phyloP scores from a whole-genome alignment of 2,888 invertebrate genomes.

The Silvanus unidentatus region DNA sequence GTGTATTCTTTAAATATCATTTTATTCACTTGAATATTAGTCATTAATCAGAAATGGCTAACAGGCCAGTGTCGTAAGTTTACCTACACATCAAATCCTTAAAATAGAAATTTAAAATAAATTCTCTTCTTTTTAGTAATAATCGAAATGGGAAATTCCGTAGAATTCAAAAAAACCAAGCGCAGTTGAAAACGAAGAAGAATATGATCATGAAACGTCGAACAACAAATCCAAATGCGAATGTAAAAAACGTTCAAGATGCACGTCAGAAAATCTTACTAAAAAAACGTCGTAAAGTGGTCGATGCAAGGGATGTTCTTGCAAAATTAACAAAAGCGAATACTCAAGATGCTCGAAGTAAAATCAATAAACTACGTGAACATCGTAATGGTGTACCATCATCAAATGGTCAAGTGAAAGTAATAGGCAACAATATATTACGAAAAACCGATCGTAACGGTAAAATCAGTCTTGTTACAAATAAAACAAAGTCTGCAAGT shows the following conservation, averaged over 20 bases:
- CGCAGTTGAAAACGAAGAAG: no score
- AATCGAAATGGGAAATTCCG: no score
- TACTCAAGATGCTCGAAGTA: slow-evolving; percentile 66
- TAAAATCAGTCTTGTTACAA: slow-evolving; percentile 50
- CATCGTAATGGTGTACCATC: slow-evolving; percentile 34
- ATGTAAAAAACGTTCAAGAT: slow-evolving; percentile 54
- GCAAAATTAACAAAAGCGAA: slow-evolving; percentile 72
- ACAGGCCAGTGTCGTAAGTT: no score
- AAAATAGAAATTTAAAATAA: no score
- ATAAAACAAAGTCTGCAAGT: slow-evolving; percentile 36
- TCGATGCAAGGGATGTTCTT: slow-evolving; percentile 75
- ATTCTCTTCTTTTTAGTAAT: no score
- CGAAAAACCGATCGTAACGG: slow-evolving; percentile 51
- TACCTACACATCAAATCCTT: no score
- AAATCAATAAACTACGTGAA: slow-evolving; percentile 60
- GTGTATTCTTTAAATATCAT: no score
- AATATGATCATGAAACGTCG: no score
- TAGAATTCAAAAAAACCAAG: no score
- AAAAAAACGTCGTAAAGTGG: slow-evolving; percentile 68
- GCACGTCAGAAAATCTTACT: slow-evolving; percentile 74
- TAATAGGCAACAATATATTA: slow-evolving; percentile 46
- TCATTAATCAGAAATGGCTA: no score
- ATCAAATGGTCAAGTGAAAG: slow-evolving; percentile 38
- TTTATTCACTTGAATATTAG: no score
- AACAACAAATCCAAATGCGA: no score